Percentiles rank a stretch among this genome's conserved stretches.
phyloP scores from a whole-genome alignment of 2,113 vertebrate genomes.

The Protomyctophum bolini region DNA sequence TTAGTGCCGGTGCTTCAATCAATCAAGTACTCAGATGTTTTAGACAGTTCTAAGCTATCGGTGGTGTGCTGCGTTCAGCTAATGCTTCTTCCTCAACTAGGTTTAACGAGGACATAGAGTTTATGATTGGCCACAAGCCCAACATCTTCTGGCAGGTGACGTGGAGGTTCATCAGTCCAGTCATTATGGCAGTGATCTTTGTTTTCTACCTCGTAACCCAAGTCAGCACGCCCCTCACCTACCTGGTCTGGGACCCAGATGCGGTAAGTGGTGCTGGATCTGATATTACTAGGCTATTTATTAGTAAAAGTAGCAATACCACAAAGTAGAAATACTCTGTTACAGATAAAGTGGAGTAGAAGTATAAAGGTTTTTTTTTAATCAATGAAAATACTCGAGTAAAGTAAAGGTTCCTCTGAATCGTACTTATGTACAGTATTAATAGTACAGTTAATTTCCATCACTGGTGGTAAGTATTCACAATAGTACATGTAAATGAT shows the following conservation, averaged over 20 bases:
- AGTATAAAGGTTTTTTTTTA: too few relatives aligned
- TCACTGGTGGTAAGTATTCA: too few relatives aligned
- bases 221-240: conserved; percentile 76
- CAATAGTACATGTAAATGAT: too few relatives aligned
- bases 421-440: too few relatives aligned
- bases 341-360: too few relatives aligned
- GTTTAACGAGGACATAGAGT: conserved; percentile 92
- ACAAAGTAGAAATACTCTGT: too few relatives aligned
- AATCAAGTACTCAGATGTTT: conserved; percentile 16
- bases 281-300: conserved; percentile 5
- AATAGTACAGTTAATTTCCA: too few relatives aligned
- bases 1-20: conserved; percentile 1
- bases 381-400: too few relatives aligned
- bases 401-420: too few relatives aligned
- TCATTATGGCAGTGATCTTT: conserved; percentile 91
- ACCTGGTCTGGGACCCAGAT: conserved; percentile 83
- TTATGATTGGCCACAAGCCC: conserved; percentile 95
- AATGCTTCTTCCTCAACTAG: conserved; percentile 68
- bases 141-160: conserved; percentile 94
- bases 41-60: conserved; percentile 18
- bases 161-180: conserved; percentile 90
- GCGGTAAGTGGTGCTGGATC: conserved; percentile 75
- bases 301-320: too few relatives aligned
- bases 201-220: conserved; percentile 88
- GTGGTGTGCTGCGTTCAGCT: conserved; percentile 2